Conservation (phyloP, 2,888 invertebrate species). For the Brachyptera risi region DNA sequence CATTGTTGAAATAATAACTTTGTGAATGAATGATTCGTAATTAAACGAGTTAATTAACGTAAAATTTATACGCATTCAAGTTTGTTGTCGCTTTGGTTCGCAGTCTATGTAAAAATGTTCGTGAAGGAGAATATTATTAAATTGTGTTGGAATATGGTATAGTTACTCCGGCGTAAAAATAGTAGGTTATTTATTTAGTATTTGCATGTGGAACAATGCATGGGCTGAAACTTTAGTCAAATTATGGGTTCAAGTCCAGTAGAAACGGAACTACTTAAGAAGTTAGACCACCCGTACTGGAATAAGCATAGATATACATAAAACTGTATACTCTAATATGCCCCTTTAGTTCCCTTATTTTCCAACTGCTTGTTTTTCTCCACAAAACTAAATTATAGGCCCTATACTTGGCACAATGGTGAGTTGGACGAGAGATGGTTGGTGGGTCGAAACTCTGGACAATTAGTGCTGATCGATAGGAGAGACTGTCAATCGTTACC, state of each 20-base stretch:
- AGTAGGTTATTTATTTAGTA: neutral
- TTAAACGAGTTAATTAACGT: conserved; percentile 15
- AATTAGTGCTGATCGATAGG: neutral
- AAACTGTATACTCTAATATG: neutral
- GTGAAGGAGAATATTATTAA: conserved; percentile 4
- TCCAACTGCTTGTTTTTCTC: neutral
- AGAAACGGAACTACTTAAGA: conserved; percentile 3
- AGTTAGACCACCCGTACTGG: conserved; percentile 3
- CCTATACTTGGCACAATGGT: too few relatives aligned
- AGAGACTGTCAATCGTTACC: neutral
- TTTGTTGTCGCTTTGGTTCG: too few relatives aligned
- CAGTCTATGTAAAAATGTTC: neutral
- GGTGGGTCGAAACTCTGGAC: too few relatives aligned
- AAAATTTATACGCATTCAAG: conserved; percentile 16
- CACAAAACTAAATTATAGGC: neutral
- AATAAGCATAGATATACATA: too few relatives aligned
- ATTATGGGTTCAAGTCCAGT: conserved; percentile 4
- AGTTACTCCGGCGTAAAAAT: conserved; percentile 18
- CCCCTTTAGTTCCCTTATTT: neutral
- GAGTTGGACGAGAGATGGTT: too few relatives aligned
- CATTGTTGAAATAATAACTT: neutral
- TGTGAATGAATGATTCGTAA: conserved; percentile 12
- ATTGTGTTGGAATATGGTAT: conserved; percentile 3
- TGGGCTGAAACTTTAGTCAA: neutral
- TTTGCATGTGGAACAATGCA: conserved; percentile 14